phyloP scores from a whole-genome alignment of 2,797 vertebrate genomes.

The Sebastiscus albofasciatus region DNA sequence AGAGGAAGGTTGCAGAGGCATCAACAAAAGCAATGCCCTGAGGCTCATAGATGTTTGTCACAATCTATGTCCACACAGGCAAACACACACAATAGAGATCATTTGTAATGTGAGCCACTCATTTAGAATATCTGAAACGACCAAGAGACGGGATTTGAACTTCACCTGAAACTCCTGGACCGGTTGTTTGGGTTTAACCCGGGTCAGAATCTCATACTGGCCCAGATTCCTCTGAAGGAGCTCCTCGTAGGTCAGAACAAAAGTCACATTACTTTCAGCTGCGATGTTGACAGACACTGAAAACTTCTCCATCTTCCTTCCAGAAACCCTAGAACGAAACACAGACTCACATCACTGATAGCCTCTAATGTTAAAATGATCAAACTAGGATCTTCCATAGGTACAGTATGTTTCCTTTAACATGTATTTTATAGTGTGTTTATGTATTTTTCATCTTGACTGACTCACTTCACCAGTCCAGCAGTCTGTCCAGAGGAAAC shows the following conservation, averaged over 20 bases:
- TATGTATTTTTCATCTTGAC: not conserved
- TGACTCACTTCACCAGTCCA: conserved; percentile 44
- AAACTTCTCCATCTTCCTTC: conserved; percentile 94
- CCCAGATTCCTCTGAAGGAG: conserved; percentile 88
- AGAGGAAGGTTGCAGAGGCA: conserved; percentile 86
- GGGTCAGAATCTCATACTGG: conserved; percentile 90
- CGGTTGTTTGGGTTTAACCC: conserved; percentile 89
- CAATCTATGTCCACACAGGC: conserved; percentile 82
- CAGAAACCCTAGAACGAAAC: conserved; percentile 81
- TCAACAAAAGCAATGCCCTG: conserved; percentile 87
- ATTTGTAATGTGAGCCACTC: not conserved
- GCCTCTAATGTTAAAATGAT: not conserved
- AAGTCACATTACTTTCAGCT: conserved; percentile 87
- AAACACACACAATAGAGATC: not conserved
- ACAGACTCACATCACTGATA: not conserved
- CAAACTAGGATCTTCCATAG: not conserved
- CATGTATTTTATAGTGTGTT: not conserved
- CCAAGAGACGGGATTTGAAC: not conserved
- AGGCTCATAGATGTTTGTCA: conserved; percentile 88
- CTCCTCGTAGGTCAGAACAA: conserved; percentile 92
- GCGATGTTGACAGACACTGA: conserved; percentile 90
- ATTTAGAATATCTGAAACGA: not conserved
- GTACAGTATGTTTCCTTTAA: not conserved
- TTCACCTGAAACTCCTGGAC: conserved; percentile 89
- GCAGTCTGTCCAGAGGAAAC: conserved; percentile 75